Conservation (phyloP, 2,888 invertebrate genomes). For the Steromphala cineraria region DNA sequence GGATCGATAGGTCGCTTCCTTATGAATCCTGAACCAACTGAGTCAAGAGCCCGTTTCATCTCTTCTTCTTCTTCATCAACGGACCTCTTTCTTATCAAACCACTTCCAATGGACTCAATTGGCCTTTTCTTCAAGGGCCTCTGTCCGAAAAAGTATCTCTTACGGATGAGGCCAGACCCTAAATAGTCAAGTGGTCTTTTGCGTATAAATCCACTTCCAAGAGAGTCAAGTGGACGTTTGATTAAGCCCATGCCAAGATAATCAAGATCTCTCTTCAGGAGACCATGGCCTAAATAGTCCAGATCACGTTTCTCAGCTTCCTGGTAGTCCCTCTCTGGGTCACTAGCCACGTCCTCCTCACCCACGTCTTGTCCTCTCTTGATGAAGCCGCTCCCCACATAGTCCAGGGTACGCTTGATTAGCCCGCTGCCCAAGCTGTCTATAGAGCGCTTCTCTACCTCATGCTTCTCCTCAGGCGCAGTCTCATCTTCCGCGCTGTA, state of each 20-base stretch:
- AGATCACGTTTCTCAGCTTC: neutral
- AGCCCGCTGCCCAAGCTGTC: conserved; percentile 3
- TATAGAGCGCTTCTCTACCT: neutral
- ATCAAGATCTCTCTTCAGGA: conserved; percentile 1
- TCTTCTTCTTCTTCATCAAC: neutral
- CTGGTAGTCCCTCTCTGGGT: neutral
- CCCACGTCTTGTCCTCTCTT: neutral
- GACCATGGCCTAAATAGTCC: neutral
- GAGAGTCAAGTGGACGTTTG: neutral
- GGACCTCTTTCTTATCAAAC: conserved; percentile 5
- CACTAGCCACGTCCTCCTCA: neutral
- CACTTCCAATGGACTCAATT: conserved; percentile 9
- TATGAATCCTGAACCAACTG: conserved; percentile 12
- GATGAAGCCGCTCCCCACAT: conserved; percentile 1
- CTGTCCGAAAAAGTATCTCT: neutral
- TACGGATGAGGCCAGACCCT: neutral
- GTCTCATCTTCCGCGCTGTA: neutral
- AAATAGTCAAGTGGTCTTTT: conserved; percentile 2
- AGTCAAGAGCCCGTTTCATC: conserved; percentile 3
- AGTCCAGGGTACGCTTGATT: conserved; percentile 2
- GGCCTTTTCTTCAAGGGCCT: neutral
- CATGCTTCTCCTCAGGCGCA: neutral
- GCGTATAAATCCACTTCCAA: conserved; percentile 4
- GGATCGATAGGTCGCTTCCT: conserved; percentile 8
- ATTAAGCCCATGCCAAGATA: neutral